Evolutionary conservation across 2,113 vertebrate species (phyloP).

Genomic region (Empidonax alnorum): DNA sequence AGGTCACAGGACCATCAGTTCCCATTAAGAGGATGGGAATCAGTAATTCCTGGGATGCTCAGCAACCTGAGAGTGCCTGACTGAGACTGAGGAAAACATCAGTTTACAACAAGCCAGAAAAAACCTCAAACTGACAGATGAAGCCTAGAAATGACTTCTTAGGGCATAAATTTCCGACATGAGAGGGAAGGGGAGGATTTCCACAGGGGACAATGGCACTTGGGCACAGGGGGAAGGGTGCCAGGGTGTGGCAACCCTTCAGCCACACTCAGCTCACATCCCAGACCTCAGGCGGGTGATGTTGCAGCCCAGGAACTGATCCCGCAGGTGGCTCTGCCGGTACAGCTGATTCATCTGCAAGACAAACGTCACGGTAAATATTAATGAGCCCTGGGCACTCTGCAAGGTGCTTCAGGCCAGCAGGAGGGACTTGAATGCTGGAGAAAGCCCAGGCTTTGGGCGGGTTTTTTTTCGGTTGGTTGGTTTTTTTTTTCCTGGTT

Average conservation of each 20-base stretch:
- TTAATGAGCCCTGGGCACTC: background rate
- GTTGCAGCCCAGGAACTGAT: conserved; percentile 67
- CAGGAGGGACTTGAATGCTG: background rate
- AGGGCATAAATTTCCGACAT: background rate
- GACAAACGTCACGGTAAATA: background rate
- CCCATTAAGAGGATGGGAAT: background rate
- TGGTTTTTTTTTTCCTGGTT: background rate
- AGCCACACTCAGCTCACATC: background rate
- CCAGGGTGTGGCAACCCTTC: background rate
- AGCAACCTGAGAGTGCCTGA: background rate
- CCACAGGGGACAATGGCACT: background rate
- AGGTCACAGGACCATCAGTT: background rate
- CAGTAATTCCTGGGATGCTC: background rate
- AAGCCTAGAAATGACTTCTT: background rate
- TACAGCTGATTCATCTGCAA: conserved; percentile 75
- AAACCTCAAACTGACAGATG: background rate
- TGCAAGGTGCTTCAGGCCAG: background rate
- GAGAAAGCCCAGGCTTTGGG: background rate
- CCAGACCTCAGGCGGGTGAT: conserved; percentile 74
- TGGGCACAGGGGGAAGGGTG: background rate
- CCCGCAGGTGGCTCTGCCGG: conserved; percentile 36
- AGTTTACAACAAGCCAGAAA: background rate
- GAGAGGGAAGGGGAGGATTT: background rate
- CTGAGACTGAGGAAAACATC: background rate
- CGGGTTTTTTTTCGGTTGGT: background rate